Conservation (phyloP, 2,797 vertebrate species). For the Eulemur coronatus region DNA sequence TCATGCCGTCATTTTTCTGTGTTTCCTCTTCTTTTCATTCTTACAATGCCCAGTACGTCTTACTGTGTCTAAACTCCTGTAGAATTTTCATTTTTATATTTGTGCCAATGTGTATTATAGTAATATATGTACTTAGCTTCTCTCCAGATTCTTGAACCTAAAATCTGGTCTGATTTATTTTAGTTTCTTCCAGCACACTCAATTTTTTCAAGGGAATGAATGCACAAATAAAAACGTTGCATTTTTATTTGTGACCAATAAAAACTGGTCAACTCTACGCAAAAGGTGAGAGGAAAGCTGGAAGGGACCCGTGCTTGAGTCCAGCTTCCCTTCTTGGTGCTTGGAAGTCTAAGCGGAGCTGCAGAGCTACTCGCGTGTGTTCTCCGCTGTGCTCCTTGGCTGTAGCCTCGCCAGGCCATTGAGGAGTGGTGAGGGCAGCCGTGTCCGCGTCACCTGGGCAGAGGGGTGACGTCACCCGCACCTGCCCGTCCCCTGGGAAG, state of each 20-base stretch:
- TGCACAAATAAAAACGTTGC: background rate
- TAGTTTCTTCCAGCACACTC: background rate
- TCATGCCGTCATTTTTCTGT: background rate
- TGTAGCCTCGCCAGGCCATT: background rate
- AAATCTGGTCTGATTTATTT: conserved; percentile 50
- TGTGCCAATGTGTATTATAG: background rate
- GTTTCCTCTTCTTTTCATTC: background rate
- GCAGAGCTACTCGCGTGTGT: background rate
- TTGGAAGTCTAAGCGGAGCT: background rate
- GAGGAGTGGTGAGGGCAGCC: background rate
- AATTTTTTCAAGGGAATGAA: conserved; percentile 2
- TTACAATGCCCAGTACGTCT: background rate
- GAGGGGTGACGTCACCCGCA: background rate
- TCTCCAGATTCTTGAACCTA: background rate
- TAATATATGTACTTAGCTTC: conserved; percentile 2
- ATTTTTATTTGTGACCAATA: background rate
- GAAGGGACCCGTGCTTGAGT: background rate
- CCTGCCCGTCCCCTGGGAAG: background rate
- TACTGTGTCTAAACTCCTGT: background rate
- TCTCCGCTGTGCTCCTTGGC: background rate
- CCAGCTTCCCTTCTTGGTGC: background rate
- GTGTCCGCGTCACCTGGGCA: background rate
- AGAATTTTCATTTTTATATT: conserved; percentile 52
- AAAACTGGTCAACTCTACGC: background rate
- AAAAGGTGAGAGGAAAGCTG: background rate